Percentiles rank a stretch among this genome's conserved stretches.
phyloP scores from a whole-genome alignment of 2,888 invertebrate species.

The Phymatocera aterrima region DNA sequence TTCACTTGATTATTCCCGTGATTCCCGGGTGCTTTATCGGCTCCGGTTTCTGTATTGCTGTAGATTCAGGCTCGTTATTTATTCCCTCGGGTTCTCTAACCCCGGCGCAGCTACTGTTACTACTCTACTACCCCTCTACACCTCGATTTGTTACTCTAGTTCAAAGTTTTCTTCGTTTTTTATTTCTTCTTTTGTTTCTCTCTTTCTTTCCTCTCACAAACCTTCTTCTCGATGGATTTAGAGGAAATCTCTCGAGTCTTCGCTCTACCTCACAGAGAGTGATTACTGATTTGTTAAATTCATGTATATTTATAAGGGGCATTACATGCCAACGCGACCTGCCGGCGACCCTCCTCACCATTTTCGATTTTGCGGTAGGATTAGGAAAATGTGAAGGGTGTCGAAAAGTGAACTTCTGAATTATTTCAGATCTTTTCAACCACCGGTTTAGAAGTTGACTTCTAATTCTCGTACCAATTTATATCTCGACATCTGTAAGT shows the following conservation, averaged over 20 bases:
- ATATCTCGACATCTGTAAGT: too few relatives aligned
- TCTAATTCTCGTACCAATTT: too few relatives aligned
- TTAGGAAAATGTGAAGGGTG: too few relatives aligned
- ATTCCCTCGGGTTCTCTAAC: constrained; percentile 29
- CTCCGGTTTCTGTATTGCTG: constrained; percentile 7
- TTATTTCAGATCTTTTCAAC: too few relatives aligned
- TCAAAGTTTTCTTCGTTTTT: constrained; percentile 14
- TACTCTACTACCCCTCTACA: neutral
- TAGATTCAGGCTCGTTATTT: constrained; percentile 28
- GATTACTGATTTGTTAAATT: neutral
- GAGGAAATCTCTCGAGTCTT: neutral
- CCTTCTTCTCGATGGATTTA: neutral
- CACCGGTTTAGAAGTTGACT: too few relatives aligned
- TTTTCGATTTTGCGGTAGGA: too few relatives aligned
- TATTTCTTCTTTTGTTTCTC: neutral
- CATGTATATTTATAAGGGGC: too few relatives aligned
- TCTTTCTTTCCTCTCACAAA: neutral
- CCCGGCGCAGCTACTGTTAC: too few relatives aligned
- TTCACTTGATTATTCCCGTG: constrained; percentile 29
- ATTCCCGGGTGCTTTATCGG: constrained; percentile 21
- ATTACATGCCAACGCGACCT: too few relatives aligned
- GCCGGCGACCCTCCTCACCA: too few relatives aligned
- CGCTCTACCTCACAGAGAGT: neutral
- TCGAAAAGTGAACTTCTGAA: too few relatives aligned
- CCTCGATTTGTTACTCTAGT: constrained; percentile 19